Evolutionary conservation across 2,797 vertebrate genomes (phyloP).

Genomic region (Paramormyrops hopkinsi): DNA sequence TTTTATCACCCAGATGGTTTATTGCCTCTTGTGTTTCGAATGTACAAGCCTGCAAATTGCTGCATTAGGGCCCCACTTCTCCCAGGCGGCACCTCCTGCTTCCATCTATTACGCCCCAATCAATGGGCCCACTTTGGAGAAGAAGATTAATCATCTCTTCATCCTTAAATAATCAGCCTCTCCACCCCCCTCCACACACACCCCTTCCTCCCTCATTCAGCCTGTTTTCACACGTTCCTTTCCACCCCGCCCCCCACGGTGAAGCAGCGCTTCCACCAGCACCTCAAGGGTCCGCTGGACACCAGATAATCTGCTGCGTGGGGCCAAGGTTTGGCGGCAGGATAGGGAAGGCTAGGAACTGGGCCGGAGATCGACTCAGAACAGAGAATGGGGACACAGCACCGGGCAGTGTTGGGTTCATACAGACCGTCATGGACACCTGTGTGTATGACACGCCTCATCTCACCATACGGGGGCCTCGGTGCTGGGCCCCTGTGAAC

Average conservation of each 20-base stretch:
- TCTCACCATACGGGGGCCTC: background rate
- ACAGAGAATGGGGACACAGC: background rate
- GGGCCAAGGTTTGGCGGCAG: background rate
- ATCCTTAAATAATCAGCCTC: slow-evolving; percentile 37
- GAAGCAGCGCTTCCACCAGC: background rate
- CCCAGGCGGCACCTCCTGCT: slow-evolving; percentile 15
- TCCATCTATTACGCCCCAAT: slow-evolving; percentile 39
- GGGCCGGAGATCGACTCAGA: background rate
- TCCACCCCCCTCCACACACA: background rate
- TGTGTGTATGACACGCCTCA: background rate
- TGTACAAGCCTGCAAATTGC: slow-evolving; percentile 27
- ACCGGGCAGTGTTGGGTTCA: background rate
- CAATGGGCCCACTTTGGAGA: slow-evolving; percentile 35
- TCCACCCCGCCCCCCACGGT: slow-evolving; percentile 11
- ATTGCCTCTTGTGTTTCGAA: slow-evolving; percentile 17
- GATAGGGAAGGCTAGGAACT: background rate
- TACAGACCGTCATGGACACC: background rate
- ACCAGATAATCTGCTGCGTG: too few relatives aligned
- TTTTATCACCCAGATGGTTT: slow-evolving; percentile 19
- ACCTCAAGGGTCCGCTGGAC: background rate
- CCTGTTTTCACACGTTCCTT: slow-evolving; percentile 44
- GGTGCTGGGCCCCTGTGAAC: too few relatives aligned
- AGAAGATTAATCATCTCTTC: slow-evolving; percentile 36
- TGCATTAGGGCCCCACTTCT: slow-evolving; percentile 28
- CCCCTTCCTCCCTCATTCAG: slow-evolving; percentile 44